phyloP scores from a whole-genome alignment of 2,888 invertebrate genomes.

The Pseudanteris insignis region DNA sequence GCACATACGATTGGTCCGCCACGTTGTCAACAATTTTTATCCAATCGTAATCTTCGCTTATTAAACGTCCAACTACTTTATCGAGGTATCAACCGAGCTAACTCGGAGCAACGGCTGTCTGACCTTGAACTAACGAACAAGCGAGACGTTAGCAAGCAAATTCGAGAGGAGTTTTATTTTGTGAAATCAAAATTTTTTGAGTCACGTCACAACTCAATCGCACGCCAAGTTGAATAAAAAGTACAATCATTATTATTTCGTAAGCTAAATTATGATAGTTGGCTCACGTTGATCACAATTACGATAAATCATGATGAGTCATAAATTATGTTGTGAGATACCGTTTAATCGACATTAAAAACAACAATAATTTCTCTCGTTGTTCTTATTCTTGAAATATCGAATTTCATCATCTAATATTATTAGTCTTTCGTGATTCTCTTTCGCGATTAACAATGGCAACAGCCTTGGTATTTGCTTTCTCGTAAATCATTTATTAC shows the following conservation, averaged over 20 bases:
- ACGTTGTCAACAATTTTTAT: too few relatives aligned
- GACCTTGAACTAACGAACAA: too few relatives aligned
- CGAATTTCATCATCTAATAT: slow-evolving; percentile 46
- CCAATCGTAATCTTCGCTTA: too few relatives aligned
- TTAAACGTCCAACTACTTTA: too few relatives aligned
- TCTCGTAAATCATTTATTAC: slow-evolving; percentile 45
- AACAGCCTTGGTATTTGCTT: slow-evolving; percentile 46
- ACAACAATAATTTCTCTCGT: slow-evolving; percentile 45
- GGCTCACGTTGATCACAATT: slow-evolving; percentile 38
- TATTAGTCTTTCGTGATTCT: slow-evolving; percentile 42
- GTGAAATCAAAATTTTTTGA: too few relatives aligned
- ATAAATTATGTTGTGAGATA: slow-evolving; percentile 37
- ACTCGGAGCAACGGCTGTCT: too few relatives aligned
- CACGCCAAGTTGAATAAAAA: slow-evolving; percentile 26
- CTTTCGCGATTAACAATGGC: slow-evolving; percentile 43
- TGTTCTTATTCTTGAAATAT: slow-evolving; percentile 45
- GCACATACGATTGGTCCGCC: too few relatives aligned
- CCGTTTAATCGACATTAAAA: slow-evolving; percentile 44
- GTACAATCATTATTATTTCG: slow-evolving; percentile 33
- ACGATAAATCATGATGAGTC: slow-evolving; percentile 42
- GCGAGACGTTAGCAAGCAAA: too few relatives aligned
- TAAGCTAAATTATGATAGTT: slow-evolving; percentile 35
- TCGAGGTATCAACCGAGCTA: too few relatives aligned
- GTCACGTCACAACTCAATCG: slow-evolving; percentile 39
- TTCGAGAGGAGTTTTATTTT: too few relatives aligned